Evolutionary conservation across 2,113 vertebrate genomes (phyloP).

Genomic region (Daubentonia madagascariensis): DNA sequence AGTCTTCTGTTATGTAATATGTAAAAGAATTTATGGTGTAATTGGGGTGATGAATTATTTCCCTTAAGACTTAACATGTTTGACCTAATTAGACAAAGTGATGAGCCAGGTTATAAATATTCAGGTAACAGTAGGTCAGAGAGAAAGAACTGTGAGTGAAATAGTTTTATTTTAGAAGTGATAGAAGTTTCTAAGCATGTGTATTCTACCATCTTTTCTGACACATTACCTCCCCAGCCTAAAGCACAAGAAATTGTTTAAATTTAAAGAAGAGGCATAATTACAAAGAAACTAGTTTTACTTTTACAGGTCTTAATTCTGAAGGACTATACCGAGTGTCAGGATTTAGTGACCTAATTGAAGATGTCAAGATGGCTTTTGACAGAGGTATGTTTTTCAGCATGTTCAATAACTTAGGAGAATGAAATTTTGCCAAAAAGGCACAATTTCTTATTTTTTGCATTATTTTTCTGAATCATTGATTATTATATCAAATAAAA

Average conservation of each 20-base stretch:
- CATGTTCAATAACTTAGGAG: background rate
- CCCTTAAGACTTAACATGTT: conserved; percentile 54
- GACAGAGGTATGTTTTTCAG: conserved; percentile 92
- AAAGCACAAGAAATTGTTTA: background rate
- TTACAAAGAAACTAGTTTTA: conserved; percentile 13
- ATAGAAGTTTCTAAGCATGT: conserved; percentile 53
- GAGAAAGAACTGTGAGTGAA: conserved; percentile 58
- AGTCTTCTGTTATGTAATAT: conserved; percentile 62
- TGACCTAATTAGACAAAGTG: conserved; percentile 58
- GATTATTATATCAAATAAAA: background rate
- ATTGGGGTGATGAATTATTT: conserved; percentile 73
- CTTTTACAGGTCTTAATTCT: conserved; percentile 92
- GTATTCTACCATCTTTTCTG: conserved; percentile 31
- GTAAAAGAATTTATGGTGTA: conserved; percentile 36
- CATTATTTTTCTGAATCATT: conserved; percentile 18
- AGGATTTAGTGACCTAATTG: conserved; percentile 98
- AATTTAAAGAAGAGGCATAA: conserved; percentile 31
- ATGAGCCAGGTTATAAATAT: conserved; percentile 57
- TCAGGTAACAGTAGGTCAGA: conserved; percentile 32
- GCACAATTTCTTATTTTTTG: background rate
- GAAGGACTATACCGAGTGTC: conserved; percentile 98
- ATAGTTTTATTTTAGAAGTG: conserved; percentile 61
- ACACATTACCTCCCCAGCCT: conserved; percentile 5
- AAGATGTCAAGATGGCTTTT: conserved; percentile 99
- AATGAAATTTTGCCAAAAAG: background rate